phyloP scores from a whole-genome alignment of 2,113 vertebrate genomes.

The Natator depressus region DNA sequence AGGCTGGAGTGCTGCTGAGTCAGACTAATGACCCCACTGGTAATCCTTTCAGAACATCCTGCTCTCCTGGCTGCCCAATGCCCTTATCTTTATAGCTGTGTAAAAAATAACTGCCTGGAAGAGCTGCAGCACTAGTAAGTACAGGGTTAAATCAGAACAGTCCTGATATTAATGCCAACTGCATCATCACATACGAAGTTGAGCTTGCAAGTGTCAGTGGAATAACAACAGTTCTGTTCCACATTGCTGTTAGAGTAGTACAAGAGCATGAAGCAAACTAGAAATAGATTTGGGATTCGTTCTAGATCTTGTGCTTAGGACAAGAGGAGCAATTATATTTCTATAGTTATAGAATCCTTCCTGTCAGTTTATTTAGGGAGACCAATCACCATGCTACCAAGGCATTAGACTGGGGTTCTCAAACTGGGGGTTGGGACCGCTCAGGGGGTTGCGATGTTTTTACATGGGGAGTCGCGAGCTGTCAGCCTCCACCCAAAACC shows the following conservation, averaged over 20 bases:
- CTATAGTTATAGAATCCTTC: not conserved
- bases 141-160: not conserved
- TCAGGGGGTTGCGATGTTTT: too few species aligned
- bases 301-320: not conserved
- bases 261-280: not conserved
- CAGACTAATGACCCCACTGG: fast-evolving
- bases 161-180: not conserved
- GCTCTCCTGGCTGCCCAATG: not conserved
- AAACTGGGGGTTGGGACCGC: too few species aligned
- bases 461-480: too few species aligned
- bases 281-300: not conserved
- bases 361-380: not conserved
- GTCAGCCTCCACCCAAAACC: too few species aligned
- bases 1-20: slow-evolving; percentile 1
- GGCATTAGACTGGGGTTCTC: not conserved
- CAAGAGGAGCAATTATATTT: not conserved
- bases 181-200: fast-evolving
- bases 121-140: not conserved
- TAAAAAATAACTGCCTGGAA: not conserved
- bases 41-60: not conserved
- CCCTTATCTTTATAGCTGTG: fast-evolving
- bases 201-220: not conserved
- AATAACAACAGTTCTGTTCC: not conserved
- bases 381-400: not conserved
- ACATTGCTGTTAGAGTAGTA: fast-evolving